Evolutionary conservation across 2,797 vertebrate species (phyloP).

Genomic region (Accipiter fasciatus): DNA sequence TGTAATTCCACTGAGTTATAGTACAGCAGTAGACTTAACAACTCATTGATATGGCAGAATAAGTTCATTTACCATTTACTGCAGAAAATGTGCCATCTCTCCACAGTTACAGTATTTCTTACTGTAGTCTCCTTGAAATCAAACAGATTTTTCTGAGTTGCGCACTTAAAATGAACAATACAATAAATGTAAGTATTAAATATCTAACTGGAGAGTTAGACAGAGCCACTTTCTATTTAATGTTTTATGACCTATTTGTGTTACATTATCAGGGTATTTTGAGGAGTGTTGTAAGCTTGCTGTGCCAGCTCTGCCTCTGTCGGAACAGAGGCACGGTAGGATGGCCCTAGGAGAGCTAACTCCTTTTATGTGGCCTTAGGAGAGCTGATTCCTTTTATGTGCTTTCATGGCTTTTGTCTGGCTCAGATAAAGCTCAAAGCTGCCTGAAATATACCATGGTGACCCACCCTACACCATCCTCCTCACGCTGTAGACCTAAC

Average conservation of each 20-base stretch:
- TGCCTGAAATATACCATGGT: background rate
- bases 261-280: background rate
- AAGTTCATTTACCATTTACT: background rate
- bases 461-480: background rate
- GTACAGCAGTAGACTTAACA: background rate
- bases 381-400: background rate
- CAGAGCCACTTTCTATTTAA: background rate
- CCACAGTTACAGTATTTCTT: background rate
- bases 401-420: background rate
- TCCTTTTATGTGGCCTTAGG: background rate
- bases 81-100: background rate
- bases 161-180: background rate
- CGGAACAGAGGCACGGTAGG: background rate
- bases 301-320: background rate
- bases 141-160: background rate
- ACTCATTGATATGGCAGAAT: background rate
- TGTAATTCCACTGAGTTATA: background rate
- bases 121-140: background rate
- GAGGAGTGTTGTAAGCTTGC: background rate
- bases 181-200: conserved; percentile 27
- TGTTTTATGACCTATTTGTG: background rate
- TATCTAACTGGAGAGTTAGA: background rate
- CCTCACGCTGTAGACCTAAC: background rate
- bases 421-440: conserved; percentile 2
- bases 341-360: background rate